These are phyloP conservation scores for Epinephelus fuscoguttatus DNA, from an alignment of 2,113 vertebrate genomes.

Conservation along the genomic window DNA sequence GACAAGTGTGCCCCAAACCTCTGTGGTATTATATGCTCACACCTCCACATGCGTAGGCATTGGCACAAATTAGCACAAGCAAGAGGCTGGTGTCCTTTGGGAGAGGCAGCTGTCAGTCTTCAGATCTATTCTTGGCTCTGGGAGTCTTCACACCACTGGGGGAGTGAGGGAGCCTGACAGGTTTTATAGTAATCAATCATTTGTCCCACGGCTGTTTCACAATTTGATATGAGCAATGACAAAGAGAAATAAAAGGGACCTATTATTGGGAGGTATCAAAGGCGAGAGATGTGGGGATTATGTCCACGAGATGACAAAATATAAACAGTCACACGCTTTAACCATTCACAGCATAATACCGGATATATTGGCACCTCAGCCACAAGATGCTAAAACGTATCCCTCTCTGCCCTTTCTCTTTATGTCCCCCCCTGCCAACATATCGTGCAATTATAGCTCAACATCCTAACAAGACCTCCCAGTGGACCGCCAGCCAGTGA, in stretches of 20 bases:
- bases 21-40: constrained; percentile 56
- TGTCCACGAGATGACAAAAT: constrained; percentile 5
- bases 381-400: constrained; percentile 10
- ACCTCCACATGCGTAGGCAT: constrained; percentile 65
- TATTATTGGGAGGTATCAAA: constrained; percentile 46
- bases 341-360: constrained; percentile 1
- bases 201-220: constrained; percentile 33
- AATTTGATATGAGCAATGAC: constrained; percentile 39
- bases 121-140: constrained; percentile 75
- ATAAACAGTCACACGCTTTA: constrained; percentile 22
- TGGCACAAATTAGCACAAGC: constrained; percentile 75
- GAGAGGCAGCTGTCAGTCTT: constrained; percentile 79
- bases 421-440: constrained; percentile 41
- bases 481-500: constrained; percentile 65
- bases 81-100: constrained; percentile 63
- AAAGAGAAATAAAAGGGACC: constrained; percentile 32
- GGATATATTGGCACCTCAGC: constrained; percentile 1
- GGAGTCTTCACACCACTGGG: constrained; percentile 47
- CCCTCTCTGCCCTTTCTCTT: constrained; percentile 50
- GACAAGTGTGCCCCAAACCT: constrained; percentile 59
- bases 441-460: constrained; percentile 74
- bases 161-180: constrained; percentile 47
- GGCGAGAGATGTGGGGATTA: constrained; percentile 10
- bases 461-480: constrained; percentile 78
- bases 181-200: constrained; percentile 75